Conservation (phyloP, 1,140 invertebrate species). For the Plodia interpunctella region DNA sequence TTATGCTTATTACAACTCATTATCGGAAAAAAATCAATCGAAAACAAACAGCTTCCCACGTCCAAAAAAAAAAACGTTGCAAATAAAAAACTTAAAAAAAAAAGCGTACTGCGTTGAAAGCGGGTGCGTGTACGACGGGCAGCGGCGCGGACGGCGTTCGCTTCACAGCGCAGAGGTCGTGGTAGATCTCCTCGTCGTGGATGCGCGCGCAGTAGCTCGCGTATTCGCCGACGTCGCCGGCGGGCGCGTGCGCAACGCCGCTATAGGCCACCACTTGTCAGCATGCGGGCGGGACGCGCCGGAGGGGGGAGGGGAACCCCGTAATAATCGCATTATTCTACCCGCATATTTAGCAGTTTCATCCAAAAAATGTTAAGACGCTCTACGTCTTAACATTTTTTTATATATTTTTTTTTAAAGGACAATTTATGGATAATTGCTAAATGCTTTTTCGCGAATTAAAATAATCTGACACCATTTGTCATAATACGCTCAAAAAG, state of each 20-base stretch:
- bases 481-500: too few species aligned
- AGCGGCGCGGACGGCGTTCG: conserved; percentile 35
- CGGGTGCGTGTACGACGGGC: conserved; percentile 39
- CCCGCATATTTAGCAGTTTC: too few species aligned
- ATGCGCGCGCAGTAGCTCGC: conserved; percentile 82
- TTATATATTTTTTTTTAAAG: too few species aligned
- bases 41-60: not conserved
- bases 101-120: conserved; percentile 61
- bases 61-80: conserved; percentile 23
- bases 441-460: too few species aligned
- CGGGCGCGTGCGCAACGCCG: conserved; percentile 36
- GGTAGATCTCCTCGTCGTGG: conserved; percentile 88
- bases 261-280: conserved; percentile 37
- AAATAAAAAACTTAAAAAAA: conserved; percentile 36
- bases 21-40: too few species aligned
- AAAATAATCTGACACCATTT: too few species aligned
- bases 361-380: too few species aligned
- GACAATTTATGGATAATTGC: too few species aligned
- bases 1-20: too few species aligned
- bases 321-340: too few species aligned
- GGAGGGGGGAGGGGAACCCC: not conserved
- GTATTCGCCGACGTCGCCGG: conserved; percentile 79
- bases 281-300: not conserved
- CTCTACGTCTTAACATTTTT: too few species aligned
- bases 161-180: conserved; percentile 85